Percentiles rank a stretch among this genome's conserved stretches.
Evolutionary conservation across 1,140 invertebrate genomes (phyloP).

Genomic region (Drosophila triauraria): DNA sequence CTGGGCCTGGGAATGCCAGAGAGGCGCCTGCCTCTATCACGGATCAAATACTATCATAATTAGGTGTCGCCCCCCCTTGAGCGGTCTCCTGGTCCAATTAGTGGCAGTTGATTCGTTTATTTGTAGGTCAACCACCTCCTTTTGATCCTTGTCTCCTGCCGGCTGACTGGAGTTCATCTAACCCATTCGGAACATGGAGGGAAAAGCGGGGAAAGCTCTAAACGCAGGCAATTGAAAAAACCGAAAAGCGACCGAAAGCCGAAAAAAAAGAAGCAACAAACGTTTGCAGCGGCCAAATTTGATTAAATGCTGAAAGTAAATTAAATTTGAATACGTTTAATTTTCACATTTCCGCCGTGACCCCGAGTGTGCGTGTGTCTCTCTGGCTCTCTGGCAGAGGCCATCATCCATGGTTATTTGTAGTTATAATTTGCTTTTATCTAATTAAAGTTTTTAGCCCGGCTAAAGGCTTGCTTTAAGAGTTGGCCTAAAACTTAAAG

Average conservation of each 20-base stretch:
- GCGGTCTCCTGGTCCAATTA: not conserved
- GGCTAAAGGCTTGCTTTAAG: slow-evolving; percentile 22
- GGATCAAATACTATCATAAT: slow-evolving; percentile 3
- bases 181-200: slow-evolving; percentile 16
- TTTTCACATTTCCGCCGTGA: slow-evolving; percentile 74
- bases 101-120: slow-evolving; percentile 4
- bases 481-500: slow-evolving; percentile 24
- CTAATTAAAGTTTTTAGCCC: slow-evolving; percentile 53
- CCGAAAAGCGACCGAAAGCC: slow-evolving; percentile 39
- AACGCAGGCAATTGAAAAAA: slow-evolving; percentile 70
- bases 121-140: slow-evolving; percentile 16
- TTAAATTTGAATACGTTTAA: slow-evolving; percentile 83
- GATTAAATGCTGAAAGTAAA: slow-evolving; percentile 79
- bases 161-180: slow-evolving; percentile 9
- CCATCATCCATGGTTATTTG: slow-evolving; percentile 46
- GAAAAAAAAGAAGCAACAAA: slow-evolving; percentile 46
- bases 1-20: too few species aligned
- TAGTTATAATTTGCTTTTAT: slow-evolving; percentile 66
- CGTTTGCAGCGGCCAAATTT: slow-evolving; percentile 68
- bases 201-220: slow-evolving; percentile 31
- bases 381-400: not conserved
- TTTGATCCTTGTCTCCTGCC: not conserved
- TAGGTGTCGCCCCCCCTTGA: not conserved
- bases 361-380: slow-evolving; percentile 16
- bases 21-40: too few species aligned